Conservation (phyloP, 2,888 invertebrate genomes). For the Charanyca ferruginea region DNA sequence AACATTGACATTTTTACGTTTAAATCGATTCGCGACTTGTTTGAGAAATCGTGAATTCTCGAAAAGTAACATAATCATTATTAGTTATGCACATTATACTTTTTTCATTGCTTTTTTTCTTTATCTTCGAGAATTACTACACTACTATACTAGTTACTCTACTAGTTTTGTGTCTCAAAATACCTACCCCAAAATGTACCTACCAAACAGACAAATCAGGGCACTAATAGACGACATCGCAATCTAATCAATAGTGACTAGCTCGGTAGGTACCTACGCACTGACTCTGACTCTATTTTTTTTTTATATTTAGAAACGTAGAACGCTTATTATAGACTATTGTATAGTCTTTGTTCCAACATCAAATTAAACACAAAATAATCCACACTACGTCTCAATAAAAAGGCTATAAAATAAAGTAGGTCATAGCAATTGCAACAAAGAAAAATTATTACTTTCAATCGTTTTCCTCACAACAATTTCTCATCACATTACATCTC, state of each 20-base stretch:
- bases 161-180: too few species aligned
- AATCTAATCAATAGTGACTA: too few species aligned
- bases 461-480: conserved; percentile 30
- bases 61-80: too few species aligned
- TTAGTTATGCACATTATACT: too few species aligned
- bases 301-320: not conserved
- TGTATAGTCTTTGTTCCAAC: not conserved
- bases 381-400: conserved; percentile 5
- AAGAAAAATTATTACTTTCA: conserved; percentile 31
- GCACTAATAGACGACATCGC: too few species aligned
- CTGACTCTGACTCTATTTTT: not conserved
- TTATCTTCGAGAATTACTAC: too few species aligned
- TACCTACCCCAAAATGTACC: too few species aligned
- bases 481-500: conserved; percentile 39
- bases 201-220: too few species aligned
- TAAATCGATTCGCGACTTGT: conserved; percentile 19
- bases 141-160: too few species aligned
- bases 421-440: conserved; percentile 28
- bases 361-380: not conserved
- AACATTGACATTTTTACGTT: conserved; percentile 14
- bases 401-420: conserved; percentile 32
- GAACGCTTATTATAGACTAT: not conserved
- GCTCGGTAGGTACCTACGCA: not conserved
- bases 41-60: not conserved
- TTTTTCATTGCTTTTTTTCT: too few species aligned